These are phyloP conservation scores for Trematomus loennbergii DNA, from an alignment of 2,113 vertebrate species.

Conservation along the genomic window DNA sequence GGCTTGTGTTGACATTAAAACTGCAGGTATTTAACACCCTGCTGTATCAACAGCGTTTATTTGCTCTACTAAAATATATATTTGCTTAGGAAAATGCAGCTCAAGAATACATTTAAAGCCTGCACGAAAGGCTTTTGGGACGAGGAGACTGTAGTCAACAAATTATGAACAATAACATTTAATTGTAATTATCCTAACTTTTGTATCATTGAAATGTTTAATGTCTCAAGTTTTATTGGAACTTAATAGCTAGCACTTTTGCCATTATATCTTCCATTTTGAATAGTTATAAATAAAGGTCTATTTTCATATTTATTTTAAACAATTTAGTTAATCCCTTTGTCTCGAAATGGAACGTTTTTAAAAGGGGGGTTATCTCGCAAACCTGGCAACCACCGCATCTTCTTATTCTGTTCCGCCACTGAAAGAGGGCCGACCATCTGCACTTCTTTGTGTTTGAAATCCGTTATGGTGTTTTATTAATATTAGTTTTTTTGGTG, in stretches of 20 bases:
- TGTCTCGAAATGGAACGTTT: neutral
- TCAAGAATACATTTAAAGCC: neutral
- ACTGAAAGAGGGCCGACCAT: constrained; percentile 67
- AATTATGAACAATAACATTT: neutral
- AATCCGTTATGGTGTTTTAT: neutral
- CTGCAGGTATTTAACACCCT: neutral
- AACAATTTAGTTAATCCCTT: neutral
- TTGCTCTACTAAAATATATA: neutral
- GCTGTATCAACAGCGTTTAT: neutral
- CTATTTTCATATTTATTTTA: neutral
- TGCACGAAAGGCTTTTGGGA: neutral
- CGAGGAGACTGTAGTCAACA: neutral
- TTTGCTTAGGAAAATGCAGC: neutral
- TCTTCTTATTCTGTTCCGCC: constrained; percentile 62
- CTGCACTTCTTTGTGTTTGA: constrained; percentile 68
- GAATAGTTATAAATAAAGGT: too few relatives aligned
- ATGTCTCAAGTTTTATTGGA: neutral
- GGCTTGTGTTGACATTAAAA: neutral
- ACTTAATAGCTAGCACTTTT: neutral
- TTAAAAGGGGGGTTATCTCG: neutral
- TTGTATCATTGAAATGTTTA: too few relatives aligned
- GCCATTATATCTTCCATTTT: too few relatives aligned
- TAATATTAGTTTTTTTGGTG: neutral
- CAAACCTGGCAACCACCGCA: constrained; percentile 81
- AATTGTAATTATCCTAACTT: too few relatives aligned